phyloP scores from a whole-genome alignment of 2,888 invertebrate genomes.

The Dendrolimus pini region DNA sequence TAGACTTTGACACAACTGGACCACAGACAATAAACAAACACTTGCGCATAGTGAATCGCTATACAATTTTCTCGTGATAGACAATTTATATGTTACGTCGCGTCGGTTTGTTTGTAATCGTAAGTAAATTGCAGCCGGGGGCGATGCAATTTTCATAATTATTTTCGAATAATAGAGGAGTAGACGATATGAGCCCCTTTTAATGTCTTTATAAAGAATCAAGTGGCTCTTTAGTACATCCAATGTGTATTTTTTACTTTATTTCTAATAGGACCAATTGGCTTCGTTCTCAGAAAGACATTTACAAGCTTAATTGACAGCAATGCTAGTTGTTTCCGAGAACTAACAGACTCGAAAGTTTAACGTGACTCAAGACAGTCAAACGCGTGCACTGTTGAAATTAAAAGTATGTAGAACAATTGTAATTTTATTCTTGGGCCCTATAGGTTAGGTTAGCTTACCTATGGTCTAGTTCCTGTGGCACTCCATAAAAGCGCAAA shows the following conservation, averaged over 20 bases:
- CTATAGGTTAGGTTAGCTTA: too few species aligned
- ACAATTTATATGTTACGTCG: neutral
- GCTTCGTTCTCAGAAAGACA: neutral
- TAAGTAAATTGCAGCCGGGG: neutral
- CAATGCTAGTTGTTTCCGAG: too few species aligned
- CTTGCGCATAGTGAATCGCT: neutral
- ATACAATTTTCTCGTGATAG: neutral
- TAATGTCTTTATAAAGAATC: neutral
- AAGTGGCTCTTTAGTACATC: neutral
- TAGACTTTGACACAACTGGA: too few species aligned
- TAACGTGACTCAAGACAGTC: too few species aligned
- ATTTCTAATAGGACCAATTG: neutral
- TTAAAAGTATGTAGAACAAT: too few species aligned
- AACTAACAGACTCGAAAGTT: too few species aligned
- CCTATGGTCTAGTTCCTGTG: too few species aligned
- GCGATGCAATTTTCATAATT: neutral
- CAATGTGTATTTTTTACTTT: neutral
- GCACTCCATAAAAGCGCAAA: too few species aligned
- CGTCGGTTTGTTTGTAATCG: neutral
- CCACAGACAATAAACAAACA: neutral
- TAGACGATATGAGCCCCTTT: neutral
- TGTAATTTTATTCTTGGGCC: too few species aligned
- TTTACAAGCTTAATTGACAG: too few species aligned
- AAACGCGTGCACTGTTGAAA: too few species aligned
- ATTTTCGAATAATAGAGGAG: neutral